A percentile compares a stretch with the other conserved stretches of the same genome.
These are phyloP conservation scores for Mormyrops boulengeri DNA, from an alignment of 2,797 vertebrate species.

Conservation along the genomic window DNA sequence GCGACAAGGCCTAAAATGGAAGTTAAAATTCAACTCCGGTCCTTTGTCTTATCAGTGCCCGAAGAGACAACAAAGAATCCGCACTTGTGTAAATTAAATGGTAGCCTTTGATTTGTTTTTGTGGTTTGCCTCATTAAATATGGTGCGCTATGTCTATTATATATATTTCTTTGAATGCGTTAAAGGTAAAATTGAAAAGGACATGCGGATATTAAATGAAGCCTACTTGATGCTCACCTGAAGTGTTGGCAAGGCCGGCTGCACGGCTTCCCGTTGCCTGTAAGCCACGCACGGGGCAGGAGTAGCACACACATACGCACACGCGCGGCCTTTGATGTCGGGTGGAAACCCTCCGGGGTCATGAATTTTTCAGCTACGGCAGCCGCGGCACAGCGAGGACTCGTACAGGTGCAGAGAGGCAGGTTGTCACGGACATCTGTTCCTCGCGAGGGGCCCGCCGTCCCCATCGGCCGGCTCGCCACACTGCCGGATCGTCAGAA, in stretches of 20 bases:
- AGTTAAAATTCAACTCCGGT: neutral
- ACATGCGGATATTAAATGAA: neutral
- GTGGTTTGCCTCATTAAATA: neutral
- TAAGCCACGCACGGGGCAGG: neutral
- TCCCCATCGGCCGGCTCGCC: constrained; percentile 43
- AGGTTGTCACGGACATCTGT: constrained; percentile 83
- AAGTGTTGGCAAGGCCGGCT: neutral
- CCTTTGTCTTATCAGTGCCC: neutral
- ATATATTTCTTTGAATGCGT: neutral
- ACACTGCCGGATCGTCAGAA: constrained; percentile 73
- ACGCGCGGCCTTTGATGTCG: constrained; percentile 59
- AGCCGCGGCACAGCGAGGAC: constrained; percentile 55
- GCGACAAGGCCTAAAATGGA: constrained; percentile 6
- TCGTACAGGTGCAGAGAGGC: constrained; percentile 80
- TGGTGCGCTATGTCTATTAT: neutral
- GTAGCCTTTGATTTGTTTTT: neutral
- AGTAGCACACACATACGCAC: neutral
- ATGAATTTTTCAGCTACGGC: constrained; percentile 69
- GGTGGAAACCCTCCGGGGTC: constrained; percentile 66
- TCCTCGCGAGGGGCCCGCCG: constrained; percentile 51
- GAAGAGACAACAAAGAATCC: neutral
- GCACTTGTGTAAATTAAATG: neutral
- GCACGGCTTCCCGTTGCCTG: neutral
- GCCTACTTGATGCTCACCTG: neutral
- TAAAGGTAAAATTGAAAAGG: neutral